Base-by-base conservation (phyloP, 2,888 invertebrate genomes). In the Aspidiotus destructor region DNA sequence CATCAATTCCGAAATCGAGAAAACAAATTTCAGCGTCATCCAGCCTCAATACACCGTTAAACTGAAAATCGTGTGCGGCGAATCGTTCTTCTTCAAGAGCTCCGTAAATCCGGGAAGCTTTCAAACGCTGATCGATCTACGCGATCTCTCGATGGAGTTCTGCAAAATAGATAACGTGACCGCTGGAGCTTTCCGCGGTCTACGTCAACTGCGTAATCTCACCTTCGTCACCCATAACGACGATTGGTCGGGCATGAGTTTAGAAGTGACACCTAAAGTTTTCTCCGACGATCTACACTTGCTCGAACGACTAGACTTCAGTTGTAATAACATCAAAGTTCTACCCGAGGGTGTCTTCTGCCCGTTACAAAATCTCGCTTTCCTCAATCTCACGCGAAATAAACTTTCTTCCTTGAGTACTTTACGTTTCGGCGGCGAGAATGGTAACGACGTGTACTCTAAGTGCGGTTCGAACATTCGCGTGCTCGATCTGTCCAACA, bases 161-260 rank as follows among this genome's bases (percentile, higher is more conserved):
- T 91, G 90, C 78, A 89, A 89, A 79, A 87, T 90, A 71, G 86
- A 87, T 69, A 88, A 88, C 76, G 81, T 90, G 70, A 87, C 89
- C 70, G 86, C 87, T 74, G 88, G 88, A 69, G 88, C 90, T n/a
- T 89, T 92, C 75, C 83, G 85, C 58, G 89, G 89, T 60, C 82
- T 91, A 55, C 84, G 85, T 70, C 86, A 89, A 76, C 81, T 92
- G 71, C 81, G 87, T 73, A 88, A 89, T 77, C 80, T 92, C 70
- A 89, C 90, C 58, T 84, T 92, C 72, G 83, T 87, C 74, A 89
- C 89, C 63, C 88, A 89, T 79, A 89, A 89, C 78, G 88, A 87
- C 55, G 88, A 89, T 76, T 89, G 89, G 87, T 86, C 88, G 54
- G 85, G 88, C 64, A 87, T 89, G 84, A 85, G 87, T 67, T 80